Conservation (phyloP, 2,113 vertebrate genomes). For the Orycteropus afer region DNA sequence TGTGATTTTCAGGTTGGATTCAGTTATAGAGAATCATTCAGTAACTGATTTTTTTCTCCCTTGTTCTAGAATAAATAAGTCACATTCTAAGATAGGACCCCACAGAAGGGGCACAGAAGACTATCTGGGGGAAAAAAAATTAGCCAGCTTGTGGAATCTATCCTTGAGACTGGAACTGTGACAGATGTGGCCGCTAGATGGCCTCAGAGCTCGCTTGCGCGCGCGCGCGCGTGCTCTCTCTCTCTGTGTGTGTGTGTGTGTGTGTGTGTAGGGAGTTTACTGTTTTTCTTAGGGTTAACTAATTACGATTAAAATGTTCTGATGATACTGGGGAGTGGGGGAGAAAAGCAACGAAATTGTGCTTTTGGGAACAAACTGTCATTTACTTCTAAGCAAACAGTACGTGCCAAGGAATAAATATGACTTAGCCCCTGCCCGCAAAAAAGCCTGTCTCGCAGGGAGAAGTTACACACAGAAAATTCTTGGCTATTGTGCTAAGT, state of each 20-base stretch:
- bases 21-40: neutral
- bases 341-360: neutral
- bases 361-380: neutral
- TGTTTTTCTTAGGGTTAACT: neutral
- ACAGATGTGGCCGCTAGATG: neutral
- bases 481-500: rapidly evolving
- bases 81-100: neutral
- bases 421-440: neutral
- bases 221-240: no score
- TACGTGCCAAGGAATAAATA: neutral
- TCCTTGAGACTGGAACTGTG: neutral
- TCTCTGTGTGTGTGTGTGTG: neutral
- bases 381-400: neutral
- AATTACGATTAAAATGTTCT: neutral
- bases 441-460: neutral
- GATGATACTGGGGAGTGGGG: neutral
- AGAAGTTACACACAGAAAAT: neutral
- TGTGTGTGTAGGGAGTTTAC: neutral
- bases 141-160: neutral
- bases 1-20: neutral
- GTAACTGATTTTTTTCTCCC: neutral
- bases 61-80: neutral
- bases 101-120: neutral
- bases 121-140: neutral
- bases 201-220: neutral